Percentiles rank a stretch among this genome's conserved stretches.
Evolutionary conservation across 2,888 invertebrate genomes (phyloP).

Genomic region (Synanthedon myopaeformis): DNA sequence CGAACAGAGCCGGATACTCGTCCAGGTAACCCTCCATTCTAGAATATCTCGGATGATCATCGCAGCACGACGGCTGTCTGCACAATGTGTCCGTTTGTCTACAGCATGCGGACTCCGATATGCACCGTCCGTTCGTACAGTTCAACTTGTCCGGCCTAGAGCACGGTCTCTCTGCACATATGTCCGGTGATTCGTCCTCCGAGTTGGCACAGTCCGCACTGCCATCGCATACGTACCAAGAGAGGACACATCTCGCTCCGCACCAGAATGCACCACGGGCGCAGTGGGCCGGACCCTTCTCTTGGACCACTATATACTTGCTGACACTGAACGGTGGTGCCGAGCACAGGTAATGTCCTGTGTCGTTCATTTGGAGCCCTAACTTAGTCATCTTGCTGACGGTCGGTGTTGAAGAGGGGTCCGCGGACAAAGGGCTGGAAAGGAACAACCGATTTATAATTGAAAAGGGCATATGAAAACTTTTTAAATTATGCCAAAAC

Average conservation of each 20-base stretch:
- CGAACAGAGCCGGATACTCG: constrained; percentile 38
- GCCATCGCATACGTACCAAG: constrained; percentile 57
- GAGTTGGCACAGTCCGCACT: constrained; percentile 36
- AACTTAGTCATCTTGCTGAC: constrained; percentile 26
- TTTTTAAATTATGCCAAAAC: no score
- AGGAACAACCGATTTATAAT: no score
- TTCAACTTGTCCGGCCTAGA: constrained; percentile 48
- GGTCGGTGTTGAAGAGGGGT: constrained; percentile 13
- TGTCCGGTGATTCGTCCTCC: constrained; percentile 39
- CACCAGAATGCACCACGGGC: constrained; percentile 50
- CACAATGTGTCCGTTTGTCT: constrained; percentile 31
- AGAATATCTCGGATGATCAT: constrained; percentile 28
- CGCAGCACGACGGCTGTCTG: constrained; percentile 51
- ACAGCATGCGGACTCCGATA: constrained; percentile 66
- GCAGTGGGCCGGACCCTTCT: constrained; percentile 28
- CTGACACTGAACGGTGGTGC: constrained; percentile 49
- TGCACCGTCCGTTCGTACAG: constrained; percentile 67
- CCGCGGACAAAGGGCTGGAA: constrained; percentile 25
- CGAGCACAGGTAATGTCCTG: constrained; percentile 54
- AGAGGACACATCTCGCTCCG: constrained; percentile 47
- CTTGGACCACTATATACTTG: constrained; percentile 53
- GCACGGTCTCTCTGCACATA: constrained; percentile 38
- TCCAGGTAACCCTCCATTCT: constrained; percentile 29
- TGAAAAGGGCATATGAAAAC: no score
- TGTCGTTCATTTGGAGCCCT: constrained; percentile 30